Evolutionary conservation across 1,140 invertebrate genomes (phyloP).

Genomic region (Drosophila nikananu): DNA sequence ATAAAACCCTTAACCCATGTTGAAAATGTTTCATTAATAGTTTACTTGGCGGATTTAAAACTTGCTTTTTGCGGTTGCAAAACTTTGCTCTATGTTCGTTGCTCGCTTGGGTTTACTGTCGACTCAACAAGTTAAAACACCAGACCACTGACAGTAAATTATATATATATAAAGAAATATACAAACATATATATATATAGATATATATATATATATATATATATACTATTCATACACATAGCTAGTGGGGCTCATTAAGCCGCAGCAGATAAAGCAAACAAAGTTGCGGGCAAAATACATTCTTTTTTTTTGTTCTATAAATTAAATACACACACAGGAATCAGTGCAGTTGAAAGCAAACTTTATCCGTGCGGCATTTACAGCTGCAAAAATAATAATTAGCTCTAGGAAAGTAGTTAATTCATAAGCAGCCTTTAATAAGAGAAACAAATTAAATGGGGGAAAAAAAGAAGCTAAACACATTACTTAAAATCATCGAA

Average conservation of each 20-base stretch:
- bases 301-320: background rate
- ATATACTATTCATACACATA: background rate
- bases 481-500: too few species aligned
- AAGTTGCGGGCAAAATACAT: conserved; percentile 9
- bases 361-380: conserved; percentile 14
- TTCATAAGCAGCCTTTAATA: conserved; percentile 1
- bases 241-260: conserved; percentile 17
- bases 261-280: conserved; percentile 22
- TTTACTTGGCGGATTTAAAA: conserved; percentile 48
- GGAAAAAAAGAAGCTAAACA: too few species aligned
- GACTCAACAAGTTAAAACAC: conserved; percentile 33
- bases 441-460: background rate
- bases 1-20: conserved; percentile 3
- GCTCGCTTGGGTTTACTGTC: conserved; percentile 5
- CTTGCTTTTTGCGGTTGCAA: conserved; percentile 49
- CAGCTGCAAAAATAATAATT: conserved; percentile 32
- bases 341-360: conserved; percentile 14
- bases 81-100: conserved; percentile 34
- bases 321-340: conserved; percentile 19
- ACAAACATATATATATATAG: background rate
- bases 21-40: background rate
- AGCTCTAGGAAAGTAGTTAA: background rate
- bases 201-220: background rate
- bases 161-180: background rate
- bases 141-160: conserved; percentile 13